phyloP scores from a whole-genome alignment of 1,140 invertebrate species.

The Vollenhovia emeryi region DNA sequence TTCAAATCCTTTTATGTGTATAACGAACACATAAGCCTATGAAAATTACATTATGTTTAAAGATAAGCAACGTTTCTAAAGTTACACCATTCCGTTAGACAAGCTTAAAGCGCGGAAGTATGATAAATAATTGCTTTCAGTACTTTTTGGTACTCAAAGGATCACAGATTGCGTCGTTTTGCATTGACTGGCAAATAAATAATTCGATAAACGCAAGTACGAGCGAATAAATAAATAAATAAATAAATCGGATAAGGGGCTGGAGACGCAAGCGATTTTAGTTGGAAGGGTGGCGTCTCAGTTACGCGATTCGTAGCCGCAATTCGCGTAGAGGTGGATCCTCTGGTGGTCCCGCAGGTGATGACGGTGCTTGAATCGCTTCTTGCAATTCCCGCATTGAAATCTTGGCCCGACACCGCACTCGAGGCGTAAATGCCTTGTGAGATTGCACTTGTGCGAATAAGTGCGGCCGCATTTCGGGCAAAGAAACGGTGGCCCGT shows the following conservation, averaged over 20 bases:
- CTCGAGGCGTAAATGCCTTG: conserved; percentile 85
- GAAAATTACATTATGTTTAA: conserved; percentile 50
- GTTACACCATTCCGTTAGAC: neutral
- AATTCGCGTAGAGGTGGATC: conserved; percentile 71
- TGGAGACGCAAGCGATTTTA: neutral
- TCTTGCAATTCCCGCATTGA: conserved; percentile 84
- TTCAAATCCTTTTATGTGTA: neutral
- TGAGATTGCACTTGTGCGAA: conserved; percentile 82
- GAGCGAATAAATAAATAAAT: conserved; percentile 2
- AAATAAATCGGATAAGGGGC: neutral
- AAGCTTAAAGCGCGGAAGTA: conserved; percentile 11
- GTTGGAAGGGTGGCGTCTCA: conserved; percentile 13
- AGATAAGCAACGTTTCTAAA: conserved; percentile 16
- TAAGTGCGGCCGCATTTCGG: conserved; percentile 83
- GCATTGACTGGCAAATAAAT: neutral
- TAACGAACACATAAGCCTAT: conserved; percentile 5
- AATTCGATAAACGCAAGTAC: conserved; percentile 5
- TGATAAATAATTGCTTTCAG: conserved; percentile 7
- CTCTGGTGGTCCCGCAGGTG: conserved; percentile 81
- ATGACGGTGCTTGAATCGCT: conserved; percentile 85
- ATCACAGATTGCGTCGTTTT: neutral
- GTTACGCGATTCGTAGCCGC: conserved; percentile 60
- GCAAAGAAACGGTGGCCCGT: conserved; percentile 78
- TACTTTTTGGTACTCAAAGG: neutral
- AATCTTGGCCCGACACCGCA: conserved; percentile 86